Evolutionary conservation across 2,888 invertebrate species (phyloP).

Genomic region (Ptilodon capucinus): DNA sequence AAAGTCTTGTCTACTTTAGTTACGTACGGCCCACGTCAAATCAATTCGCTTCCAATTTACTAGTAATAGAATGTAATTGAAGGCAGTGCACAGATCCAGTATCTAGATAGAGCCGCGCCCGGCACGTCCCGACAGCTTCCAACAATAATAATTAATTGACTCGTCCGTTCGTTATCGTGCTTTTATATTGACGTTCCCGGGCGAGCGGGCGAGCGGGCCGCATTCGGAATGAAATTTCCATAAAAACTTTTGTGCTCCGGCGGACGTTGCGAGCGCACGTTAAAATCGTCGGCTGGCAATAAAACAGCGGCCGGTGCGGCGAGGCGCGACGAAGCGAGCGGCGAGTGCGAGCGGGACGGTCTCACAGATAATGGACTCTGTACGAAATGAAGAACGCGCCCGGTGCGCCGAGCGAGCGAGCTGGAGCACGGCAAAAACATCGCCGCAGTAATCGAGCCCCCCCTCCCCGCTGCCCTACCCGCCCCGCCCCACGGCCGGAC

Average conservation of each 20-base stretch:
- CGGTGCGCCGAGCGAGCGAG: constrained; percentile 75
- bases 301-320: constrained; percentile 82
- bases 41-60: constrained; percentile 22
- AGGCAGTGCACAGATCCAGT: constrained; percentile 51
- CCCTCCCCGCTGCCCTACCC: constrained; percentile 43
- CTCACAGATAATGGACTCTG: constrained; percentile 78
- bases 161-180: constrained; percentile 83
- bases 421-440: constrained; percentile 79
- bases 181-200: constrained; percentile 81
- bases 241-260: constrained; percentile 82
- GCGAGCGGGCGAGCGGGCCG: constrained; percentile 77
- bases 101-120: constrained; percentile 62
- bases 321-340: constrained; percentile 73
- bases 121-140: constrained; percentile 76
- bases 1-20: not conserved
- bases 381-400: constrained; percentile 79
- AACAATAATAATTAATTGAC: constrained; percentile 83
- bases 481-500: constrained; percentile 58
- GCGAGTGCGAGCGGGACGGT: constrained; percentile 70
- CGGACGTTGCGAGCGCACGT: constrained; percentile 83
- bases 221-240: constrained; percentile 83
- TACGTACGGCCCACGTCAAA: constrained; percentile 5
- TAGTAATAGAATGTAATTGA: constrained; percentile 25
- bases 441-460: constrained; percentile 75
- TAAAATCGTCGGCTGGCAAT: constrained; percentile 83